Base-by-base conservation (phyloP, 1,140 invertebrate species). In the Aphis craccivora region DNA sequence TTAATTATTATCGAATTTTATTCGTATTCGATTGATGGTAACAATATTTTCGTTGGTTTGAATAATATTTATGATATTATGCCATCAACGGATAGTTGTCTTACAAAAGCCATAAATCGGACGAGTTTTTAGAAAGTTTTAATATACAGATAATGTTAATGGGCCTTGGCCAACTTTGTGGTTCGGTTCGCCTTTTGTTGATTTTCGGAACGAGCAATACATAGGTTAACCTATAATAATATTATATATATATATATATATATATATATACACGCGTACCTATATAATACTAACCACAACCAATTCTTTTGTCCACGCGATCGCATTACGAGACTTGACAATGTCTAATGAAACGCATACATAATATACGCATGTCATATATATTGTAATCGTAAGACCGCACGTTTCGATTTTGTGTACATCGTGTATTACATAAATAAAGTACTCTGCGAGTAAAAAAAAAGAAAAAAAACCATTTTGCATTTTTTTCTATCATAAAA, bases 241-340 rank as follows among this genome's bases (percentile, higher is more conserved):
- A 51, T 51, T 18, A 84, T 40, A 43, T 83, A 23, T 37, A 83
- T 40, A 84, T 25, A 11, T 45, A 45, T 45, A 40, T 22, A 37
- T 30, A 84, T 43, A n/a, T 45, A 25, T 9, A 40, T 45, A 45
- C 40, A 1, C 2, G 43, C 30, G 25, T 76, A 76, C 30, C 60
- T 76, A 76, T 45, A 45, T 18, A 18, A 51, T 37, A 83, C 45
- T 51, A 87, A 87, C 86, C 86, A 87, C 86, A 87, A 87, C 14
- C 86, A 51, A 87, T 48, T 87, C 86, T 87, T 87, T 87, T 87
- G 86, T 87, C 86, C 30, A 2, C 45, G 23, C 30, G 86, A 87
- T 87, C 86, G 45, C 86, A 87, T 87, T 87, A 87, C 30, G 30
- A n/a, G 25, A 87, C 86, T 87, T 87, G 86, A 87, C 86, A 87